A percentile compares a stretch with the other conserved stretches of the same genome.
These are phyloP conservation scores for Lepilemur septentrionalis DNA, from an alignment of 2,797 vertebrate genomes.

Conservation along the genomic window DNA sequence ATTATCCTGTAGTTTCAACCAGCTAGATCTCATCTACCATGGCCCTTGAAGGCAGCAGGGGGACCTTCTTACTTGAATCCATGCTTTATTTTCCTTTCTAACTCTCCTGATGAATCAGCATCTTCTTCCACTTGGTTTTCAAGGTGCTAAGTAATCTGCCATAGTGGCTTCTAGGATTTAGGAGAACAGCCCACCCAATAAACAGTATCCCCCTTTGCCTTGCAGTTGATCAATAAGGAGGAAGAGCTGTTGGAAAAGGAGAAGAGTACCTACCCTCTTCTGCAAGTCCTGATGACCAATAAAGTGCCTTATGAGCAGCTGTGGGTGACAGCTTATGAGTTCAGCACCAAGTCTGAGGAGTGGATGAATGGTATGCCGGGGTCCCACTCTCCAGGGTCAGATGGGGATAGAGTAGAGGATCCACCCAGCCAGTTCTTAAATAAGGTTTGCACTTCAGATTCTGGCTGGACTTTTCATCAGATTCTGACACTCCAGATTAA, in stretches of 20 bases:
- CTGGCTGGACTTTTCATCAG: not conserved
- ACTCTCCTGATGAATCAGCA: not conserved
- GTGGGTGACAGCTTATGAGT: slow-evolving; percentile 91
- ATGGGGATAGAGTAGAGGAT: not conserved
- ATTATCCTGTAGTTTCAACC: not conserved
- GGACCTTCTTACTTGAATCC: not conserved
- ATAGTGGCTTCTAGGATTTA: not conserved
- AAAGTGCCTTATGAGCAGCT: slow-evolving; percentile 93
- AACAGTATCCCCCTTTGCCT: not conserved
- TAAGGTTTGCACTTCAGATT: not conserved
- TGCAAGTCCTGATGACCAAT: slow-evolving; percentile 87
- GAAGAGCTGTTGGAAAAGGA: slow-evolving; percentile 90
- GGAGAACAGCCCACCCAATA: not conserved
- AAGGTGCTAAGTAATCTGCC: not conserved
- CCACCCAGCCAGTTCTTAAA: not conserved
- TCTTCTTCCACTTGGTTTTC: not conserved
- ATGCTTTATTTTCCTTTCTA: not conserved
- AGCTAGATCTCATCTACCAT: not conserved
- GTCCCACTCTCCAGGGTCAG: not conserved
- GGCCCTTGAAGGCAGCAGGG: not conserved
- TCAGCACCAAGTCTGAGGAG: slow-evolving; percentile 89
- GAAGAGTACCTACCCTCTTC: slow-evolving; percentile 88
- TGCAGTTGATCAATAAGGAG: slow-evolving; percentile 92
- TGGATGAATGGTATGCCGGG: slow-evolving; percentile 92
- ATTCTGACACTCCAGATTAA: slow-evolving; percentile 25